Evolutionary conservation across 2,797 vertebrate genomes (phyloP), one percentile per base, ranked within the genome.

Genomic region (Gymnopithys bicolor): DNA sequence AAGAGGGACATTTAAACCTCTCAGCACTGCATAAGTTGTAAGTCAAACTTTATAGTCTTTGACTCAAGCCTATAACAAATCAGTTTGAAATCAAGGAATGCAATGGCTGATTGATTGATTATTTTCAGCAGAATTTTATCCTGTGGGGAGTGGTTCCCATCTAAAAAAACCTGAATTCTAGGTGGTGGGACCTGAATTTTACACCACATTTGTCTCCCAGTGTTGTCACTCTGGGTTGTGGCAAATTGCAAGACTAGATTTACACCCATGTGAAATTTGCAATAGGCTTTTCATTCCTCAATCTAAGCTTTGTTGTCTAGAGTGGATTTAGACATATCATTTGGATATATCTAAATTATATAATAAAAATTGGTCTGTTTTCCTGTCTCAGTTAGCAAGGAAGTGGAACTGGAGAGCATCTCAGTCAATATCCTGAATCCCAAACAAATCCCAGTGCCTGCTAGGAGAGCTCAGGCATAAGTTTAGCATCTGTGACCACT

Each of bases 131-230:
- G 49, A 90, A 55, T 73, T 82, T 45, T 35, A 80, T 85, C 48
- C 75, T 68, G 37, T 25, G 49, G 58, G 53, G 62, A 85, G 17
- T n/a, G 13, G 11, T 84, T 69, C 46, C 11, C 53, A 27, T 95
- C 92, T 62, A 52, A 90, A 94, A 90, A 94, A 93, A 84, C 33
- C 33, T 56, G 88, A 76, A 68, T 94, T 91, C 41, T 83, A 74
- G 30, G n/a, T 66, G 32, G 5, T 69, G 51, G 53, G 55, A 39
- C 41, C 16, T 79, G 75, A 84, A 77, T 84, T 35, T 74, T 53
- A n/a, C 89, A 58, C 75, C 28, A 53, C 7, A 3, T 53, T 77
- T 25, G 10, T 80, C 85, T 92, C 55, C 37, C 30, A n/a, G 27
- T 66, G 43, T 46, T 80, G 33, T 79, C 51, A 35, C 10, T 76